phyloP scores from a whole-genome alignment of 2,797 vertebrate species.

The Leuciscus waleckii region DNA sequence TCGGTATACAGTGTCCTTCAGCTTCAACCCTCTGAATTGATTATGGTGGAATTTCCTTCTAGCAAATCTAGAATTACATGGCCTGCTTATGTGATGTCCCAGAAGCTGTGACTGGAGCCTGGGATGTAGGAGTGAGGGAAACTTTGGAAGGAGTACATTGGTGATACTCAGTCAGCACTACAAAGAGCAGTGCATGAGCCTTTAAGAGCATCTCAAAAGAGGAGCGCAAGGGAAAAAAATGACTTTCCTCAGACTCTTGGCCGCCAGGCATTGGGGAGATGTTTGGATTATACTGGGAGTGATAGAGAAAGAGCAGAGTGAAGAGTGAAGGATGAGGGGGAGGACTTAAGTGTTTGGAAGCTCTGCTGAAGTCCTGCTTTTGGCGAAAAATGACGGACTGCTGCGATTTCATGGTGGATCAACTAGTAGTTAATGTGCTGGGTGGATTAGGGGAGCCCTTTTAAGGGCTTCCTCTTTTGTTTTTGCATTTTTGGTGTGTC shows the following conservation, averaged over 20 bases:
- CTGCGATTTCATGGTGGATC: slow-evolving; percentile 54
- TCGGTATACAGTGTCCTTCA: neutral
- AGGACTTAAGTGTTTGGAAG: slow-evolving; percentile 58
- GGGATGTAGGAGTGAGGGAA: slow-evolving; percentile 36
- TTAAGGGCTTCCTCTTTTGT: slow-evolving; percentile 53
- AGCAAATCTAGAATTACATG: slow-evolving; percentile 50
- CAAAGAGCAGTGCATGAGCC: slow-evolving; percentile 53
- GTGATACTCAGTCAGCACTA: slow-evolving; percentile 35
- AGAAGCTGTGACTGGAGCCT: slow-evolving; percentile 35
- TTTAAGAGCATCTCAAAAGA: slow-evolving; percentile 53
- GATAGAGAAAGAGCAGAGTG: slow-evolving; percentile 50
- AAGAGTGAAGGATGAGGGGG: slow-evolving; percentile 50
- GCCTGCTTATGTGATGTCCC: slow-evolving; percentile 51
- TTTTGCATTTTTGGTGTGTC: slow-evolving; percentile 36
- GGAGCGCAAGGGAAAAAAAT: slow-evolving; percentile 36
- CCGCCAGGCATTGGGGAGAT: slow-evolving; percentile 60
- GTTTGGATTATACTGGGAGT: slow-evolving; percentile 63
- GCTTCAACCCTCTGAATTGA: slow-evolving; percentile 43
- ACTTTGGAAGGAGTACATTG: slow-evolving; percentile 45
- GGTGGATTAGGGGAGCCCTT: slow-evolving; percentile 60
- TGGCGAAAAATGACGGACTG: slow-evolving; percentile 57
- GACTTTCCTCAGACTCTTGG: slow-evolving; percentile 55
- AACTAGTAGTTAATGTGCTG: slow-evolving; percentile 48
- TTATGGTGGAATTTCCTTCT: slow-evolving; percentile 52
- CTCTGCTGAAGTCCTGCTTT: slow-evolving; percentile 57